Percentiles rank a stretch among this genome's conserved stretches.
Conservation (phyloP, 2,888 invertebrate species). For the Sinohyriopsis cumingii region DNA sequence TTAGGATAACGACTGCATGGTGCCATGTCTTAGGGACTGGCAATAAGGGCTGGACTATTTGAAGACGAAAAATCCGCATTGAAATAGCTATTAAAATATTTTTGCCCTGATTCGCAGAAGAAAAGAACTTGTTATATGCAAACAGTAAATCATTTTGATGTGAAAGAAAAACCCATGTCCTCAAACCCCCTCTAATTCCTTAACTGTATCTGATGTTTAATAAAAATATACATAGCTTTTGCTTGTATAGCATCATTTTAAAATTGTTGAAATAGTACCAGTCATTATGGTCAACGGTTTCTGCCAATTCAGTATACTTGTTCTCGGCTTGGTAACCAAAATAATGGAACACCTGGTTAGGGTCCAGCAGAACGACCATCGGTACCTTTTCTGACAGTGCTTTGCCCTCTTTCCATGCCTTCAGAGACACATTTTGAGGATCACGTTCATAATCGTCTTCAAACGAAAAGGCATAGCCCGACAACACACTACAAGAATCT, state of each 20-base stretch:
- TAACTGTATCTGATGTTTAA: too few relatives aligned
- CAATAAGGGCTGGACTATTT: too few relatives aligned
- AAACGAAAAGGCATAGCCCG: constrained; percentile 74
- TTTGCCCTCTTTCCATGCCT: constrained; percentile 74
- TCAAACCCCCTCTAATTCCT: too few relatives aligned
- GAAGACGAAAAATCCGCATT: too few relatives aligned
- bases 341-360: constrained; percentile 73
- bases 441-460: constrained; percentile 58
- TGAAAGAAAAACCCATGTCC: too few relatives aligned
- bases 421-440: constrained; percentile 74
- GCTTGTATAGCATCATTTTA: constrained; percentile 73
- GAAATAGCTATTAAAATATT: too few relatives aligned
- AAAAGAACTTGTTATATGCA: too few relatives aligned
- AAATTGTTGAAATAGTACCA: constrained; percentile 76
- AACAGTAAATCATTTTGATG: too few relatives aligned
- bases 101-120: too few relatives aligned
- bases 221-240: too few relatives aligned
- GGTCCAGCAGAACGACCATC: constrained; percentile 73
- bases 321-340: constrained; percentile 75
- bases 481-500: constrained; percentile 47
- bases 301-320: constrained; percentile 73
- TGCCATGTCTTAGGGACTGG: too few relatives aligned
- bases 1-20: too few relatives aligned
- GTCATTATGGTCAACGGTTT: constrained; percentile 71
- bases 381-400: constrained; percentile 75